phyloP scores from a whole-genome alignment of 2,888 invertebrate genomes.

The Erebia palarica region DNA sequence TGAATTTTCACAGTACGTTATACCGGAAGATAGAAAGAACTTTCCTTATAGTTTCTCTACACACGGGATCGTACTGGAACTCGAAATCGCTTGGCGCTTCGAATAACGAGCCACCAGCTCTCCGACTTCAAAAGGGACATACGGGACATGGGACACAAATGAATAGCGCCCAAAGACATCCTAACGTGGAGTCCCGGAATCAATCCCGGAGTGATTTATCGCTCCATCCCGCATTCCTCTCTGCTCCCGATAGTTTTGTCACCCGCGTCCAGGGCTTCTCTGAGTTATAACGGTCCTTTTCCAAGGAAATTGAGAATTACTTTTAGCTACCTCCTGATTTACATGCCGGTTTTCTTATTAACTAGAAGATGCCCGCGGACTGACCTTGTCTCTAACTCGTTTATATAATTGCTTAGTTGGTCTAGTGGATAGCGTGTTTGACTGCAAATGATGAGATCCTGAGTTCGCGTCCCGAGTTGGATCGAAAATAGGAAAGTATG shows the following conservation, averaged over 20 bases:
- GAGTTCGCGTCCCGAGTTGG: too few relatives aligned
- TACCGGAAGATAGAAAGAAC: too few relatives aligned
- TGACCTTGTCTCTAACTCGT: too few relatives aligned
- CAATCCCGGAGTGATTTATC: constrained; percentile 50
- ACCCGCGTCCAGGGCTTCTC: constrained; percentile 42
- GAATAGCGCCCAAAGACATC: constrained; percentile 42
- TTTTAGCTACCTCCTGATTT: constrained; percentile 42
- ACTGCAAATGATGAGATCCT: too few relatives aligned
- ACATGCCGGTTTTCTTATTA: constrained; percentile 36
- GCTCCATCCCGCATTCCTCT: constrained; percentile 47
- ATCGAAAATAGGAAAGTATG: too few relatives aligned
- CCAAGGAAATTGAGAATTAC: constrained; percentile 46
- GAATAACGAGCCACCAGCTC: neutral
- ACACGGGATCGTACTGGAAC: too few relatives aligned
- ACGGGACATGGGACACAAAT: constrained; percentile 33
- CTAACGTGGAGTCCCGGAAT: constrained; percentile 43
- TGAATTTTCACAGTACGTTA: too few relatives aligned
- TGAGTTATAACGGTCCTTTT: constrained; percentile 47
- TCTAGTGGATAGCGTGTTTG: too few relatives aligned
- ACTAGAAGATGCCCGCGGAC: neutral
- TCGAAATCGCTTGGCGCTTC: too few relatives aligned
- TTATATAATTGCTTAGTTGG: too few relatives aligned
- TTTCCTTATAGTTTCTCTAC: too few relatives aligned
- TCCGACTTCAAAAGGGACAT: neutral
- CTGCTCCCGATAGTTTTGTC: constrained; percentile 50